Evolutionary conservation across 2,888 invertebrate species (phyloP), one percentile per base, ranked within the genome.

Genomic region (Chalcosyrphus nemorum): DNA sequence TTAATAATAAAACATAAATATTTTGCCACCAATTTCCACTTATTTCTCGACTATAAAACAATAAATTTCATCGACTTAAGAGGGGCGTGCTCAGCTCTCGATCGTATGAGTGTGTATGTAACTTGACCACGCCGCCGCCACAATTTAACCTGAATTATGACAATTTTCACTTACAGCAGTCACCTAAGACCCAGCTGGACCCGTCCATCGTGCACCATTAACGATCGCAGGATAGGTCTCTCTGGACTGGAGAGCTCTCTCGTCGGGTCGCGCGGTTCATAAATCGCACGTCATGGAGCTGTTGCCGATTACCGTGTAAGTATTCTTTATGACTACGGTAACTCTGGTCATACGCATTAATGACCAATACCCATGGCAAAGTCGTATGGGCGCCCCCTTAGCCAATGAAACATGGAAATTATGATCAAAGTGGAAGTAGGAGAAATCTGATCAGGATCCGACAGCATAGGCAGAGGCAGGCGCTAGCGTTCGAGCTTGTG

Each of bases 291-390:
- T 70, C 70, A 29, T 70, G 59, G 75, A 74, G 74, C 80, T 80
- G 84, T 84, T 84, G 80, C 84, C 84, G 80, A 84, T 84, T 84
- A 80, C 84, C 57, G 74, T 80, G 80, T 80, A 84, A 84, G 80
- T 84, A 84, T 84, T 84, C 74, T 80, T 84, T 84, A 84, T 74
- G 80, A 65, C 74, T 19, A 75, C 21, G 80, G 84, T 84, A 80
- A 80, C 80, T 80, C 68, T 80, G 84, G 84, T 75, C 74, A 80
- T 84, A 84, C 80, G 80, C 84, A 80, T 84, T 84, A 84, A 84
- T 84, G 75, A 80, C 84, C 80, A 41, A 54, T 74, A 65, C 57
- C 29, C 74, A 84, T 78, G 82, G 61, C 47, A 82, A 52, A 59
- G 59, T 6, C 63, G 47, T 50, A 50, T n/a, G 50, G 61, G 63